Percentiles rank a stretch among this genome's conserved stretches.
Conservation (phyloP, 2,113 vertebrate genomes). For the Rhinoderma darwinii region DNA sequence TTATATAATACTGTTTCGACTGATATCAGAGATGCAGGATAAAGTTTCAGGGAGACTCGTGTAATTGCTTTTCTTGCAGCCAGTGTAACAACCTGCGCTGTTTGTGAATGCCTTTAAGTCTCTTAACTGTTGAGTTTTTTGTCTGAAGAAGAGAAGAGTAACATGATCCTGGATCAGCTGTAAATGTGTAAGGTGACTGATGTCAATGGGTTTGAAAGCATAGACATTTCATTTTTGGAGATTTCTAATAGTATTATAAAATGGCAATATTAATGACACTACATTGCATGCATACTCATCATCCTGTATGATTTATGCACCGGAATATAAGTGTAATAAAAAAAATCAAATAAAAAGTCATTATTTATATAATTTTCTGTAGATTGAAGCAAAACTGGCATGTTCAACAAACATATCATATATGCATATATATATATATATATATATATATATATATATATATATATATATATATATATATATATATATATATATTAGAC, state of each 20-base stretch:
- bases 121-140: neutral
- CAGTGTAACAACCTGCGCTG: neutral
- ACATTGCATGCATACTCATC: no score
- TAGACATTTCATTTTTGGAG: neutral
- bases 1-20: slow-evolving; percentile 31
- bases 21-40: slow-evolving; percentile 27
- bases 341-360: no score
- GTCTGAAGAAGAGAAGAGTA: neutral
- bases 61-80: slow-evolving; percentile 29
- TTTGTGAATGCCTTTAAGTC: slow-evolving; percentile 11
- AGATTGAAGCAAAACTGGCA: no score
- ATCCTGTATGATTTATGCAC: no score
- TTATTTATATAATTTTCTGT: no score
- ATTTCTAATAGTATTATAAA: neutral
- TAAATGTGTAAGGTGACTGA: neutral
- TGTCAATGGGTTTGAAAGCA: neutral
- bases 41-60: neutral
- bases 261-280: no score
- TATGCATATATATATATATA: no score
- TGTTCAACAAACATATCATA: no score
- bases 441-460: no score
- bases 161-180: slow-evolving; percentile 14
- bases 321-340: no score
- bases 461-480: no score
- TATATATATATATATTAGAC: no score